Percentiles rank a stretch among this genome's conserved stretches.
Conservation (phyloP, 2,797 vertebrate genomes). For the Bufotes viridis region DNA sequence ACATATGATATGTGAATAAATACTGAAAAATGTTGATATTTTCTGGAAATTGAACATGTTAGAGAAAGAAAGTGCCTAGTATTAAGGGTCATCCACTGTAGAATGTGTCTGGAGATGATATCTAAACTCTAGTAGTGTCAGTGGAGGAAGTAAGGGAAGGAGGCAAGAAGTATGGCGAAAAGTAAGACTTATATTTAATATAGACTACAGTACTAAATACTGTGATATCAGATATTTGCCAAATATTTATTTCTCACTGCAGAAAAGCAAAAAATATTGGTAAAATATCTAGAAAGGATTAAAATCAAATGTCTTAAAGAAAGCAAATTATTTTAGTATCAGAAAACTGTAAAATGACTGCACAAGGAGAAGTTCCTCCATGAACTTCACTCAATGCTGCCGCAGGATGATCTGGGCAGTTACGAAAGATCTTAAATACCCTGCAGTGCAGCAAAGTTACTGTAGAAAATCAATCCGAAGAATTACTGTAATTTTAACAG, state of each 20-base stretch:
- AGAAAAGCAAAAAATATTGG: background rate
- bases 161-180: background rate
- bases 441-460: background rate
- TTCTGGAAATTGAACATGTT: background rate
- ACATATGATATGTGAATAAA: background rate
- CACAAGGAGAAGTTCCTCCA: background rate
- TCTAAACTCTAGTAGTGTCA: no score
- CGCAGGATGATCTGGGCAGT: background rate
- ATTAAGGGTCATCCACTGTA: no score
- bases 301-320: background rate
- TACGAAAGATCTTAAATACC: conserved; percentile 8
- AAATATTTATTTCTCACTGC: background rate
- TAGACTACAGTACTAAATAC: background rate
- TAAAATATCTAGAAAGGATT: background rate
- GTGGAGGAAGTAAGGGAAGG: background rate
- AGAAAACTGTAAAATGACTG: background rate
- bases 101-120: no score
- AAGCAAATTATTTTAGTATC: background rate
- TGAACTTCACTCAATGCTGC: background rate
- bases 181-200: background rate
- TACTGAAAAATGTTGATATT: background rate
- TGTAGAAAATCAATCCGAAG: conserved; percentile 45
- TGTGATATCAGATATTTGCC: background rate
- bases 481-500: conserved; percentile 34
- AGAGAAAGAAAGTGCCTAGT: background rate